Base-by-base conservation (phyloP, 2,797 vertebrate genomes). In the Pipistrellus nathusii region DNA sequence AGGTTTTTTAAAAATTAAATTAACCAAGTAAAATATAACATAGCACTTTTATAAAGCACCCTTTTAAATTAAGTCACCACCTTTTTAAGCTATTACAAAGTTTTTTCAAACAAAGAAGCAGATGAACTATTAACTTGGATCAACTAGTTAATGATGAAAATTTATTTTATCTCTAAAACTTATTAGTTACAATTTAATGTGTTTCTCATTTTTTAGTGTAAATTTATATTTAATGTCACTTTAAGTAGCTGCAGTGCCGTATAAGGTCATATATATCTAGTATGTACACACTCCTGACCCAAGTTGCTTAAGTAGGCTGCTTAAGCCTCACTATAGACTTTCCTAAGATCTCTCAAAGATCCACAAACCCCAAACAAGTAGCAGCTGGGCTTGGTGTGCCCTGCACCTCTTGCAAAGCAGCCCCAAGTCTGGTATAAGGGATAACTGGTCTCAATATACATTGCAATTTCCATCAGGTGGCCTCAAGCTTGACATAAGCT, bases 1-100 rank as follows among this genome's bases (percentile, higher is more conserved):
- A 80, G 27, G 6, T 66, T 78, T 92, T 94, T 84, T 59, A 59
- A 64, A 91, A 85, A 88, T 72, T 44, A 88, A 92, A 88, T 59
- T 66, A 90, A 88, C 15, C 38, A 85, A 72, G 11, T 48, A 78
- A 93, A 82, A 83, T 78, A 77, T 0, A 85, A 41, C 35, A 35
- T 2, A 86, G 68, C 1, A 81, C 17, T 85, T 94, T 41, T 27
- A 84, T 20, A 32, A 94, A 57, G 35, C 1, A 44, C 17, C 44
- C 44, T 78, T 86, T 46, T 80, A 81, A 82, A n/a, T 77, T 55
- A 75, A 23, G 35, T 35, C 8, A 53, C 23, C 0, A 12, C 15
- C 75, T 75, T 93, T 82, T 38, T 0, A 90, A 82, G 20, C 17
- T n/a, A 84, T 69, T 88, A 66, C n/a, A 64, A 73, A 32, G 23